Base-by-base conservation (phyloP, 2,888 invertebrate genomes). In the Drosophila atroscutellata region DNA sequence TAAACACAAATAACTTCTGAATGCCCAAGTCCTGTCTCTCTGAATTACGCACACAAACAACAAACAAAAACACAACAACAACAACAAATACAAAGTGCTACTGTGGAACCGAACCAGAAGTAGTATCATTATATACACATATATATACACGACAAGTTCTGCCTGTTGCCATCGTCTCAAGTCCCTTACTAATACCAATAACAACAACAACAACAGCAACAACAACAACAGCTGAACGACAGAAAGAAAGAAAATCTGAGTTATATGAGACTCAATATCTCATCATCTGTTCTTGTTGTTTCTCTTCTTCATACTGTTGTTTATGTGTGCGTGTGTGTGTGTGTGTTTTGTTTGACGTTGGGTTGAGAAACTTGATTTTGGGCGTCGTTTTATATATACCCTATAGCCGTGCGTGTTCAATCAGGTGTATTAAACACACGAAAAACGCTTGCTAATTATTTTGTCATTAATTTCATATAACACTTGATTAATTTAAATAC, bases 361-460 rank as follows among this genome's bases (percentile, higher is more conserved):
- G 34, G 28, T 45, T 76, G 52, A 60, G 73, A 80, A 79, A 73
- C 73, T 80, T 73, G 77, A 66, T 77, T 72, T 79, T 37, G 72
- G 54, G 63, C 65, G 39, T 63, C 64, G 54, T 36, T 61, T 28
- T 2, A 32, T 62, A 2, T 6, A 56, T 69, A 75, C 77, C 66
- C 80, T 76, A n/a, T 32, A 34, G 2, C 20, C 26, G 9, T 5
- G 1, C 1, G n/a, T 24, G 1, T 2, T 2, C 42, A 34, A 20
- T 5, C 24, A 56, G 39, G 49, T 39, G 45, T 51, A 36, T 11
- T 15, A 0, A 30, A 6, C 26, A 24, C 26, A 32, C 28, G n/a
- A n/a, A n/a, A n/a, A 55, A 13, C n/a, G n/a, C 24, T 7, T 18
- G 3, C 6, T 54, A 24, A 24, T 54, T 24, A 54, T 3, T 8